A percentile compares a stretch with the other conserved stretches of the same genome.
Conservation (phyloP, 2,797 vertebrate genomes). For the Molossus alvarezi region DNA sequence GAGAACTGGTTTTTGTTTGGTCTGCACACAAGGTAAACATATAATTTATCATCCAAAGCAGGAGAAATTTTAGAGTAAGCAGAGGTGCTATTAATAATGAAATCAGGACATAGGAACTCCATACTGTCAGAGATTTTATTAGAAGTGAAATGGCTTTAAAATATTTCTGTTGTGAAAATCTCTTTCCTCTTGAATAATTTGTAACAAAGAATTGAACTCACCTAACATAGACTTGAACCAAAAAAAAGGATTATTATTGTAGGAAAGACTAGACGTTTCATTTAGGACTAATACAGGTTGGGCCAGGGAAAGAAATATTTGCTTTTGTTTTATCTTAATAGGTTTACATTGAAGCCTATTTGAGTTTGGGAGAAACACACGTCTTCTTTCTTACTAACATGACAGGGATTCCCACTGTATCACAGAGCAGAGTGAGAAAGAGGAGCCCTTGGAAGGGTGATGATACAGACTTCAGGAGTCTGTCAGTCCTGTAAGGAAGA, state of each 20-base stretch:
- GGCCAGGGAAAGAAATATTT: neutral
- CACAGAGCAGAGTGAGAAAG: neutral
- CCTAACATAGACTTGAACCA: neutral
- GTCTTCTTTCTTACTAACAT: neutral
- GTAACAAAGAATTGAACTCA: slow-evolving; percentile 37
- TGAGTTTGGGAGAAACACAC: neutral
- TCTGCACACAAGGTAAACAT: neutral
- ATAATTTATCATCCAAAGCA: slow-evolving; percentile 9
- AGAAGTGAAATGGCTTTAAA: slow-evolving; percentile 49
- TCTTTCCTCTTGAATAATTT: slow-evolving; percentile 47
- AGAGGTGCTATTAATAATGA: slow-evolving; percentile 3
- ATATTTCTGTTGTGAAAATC: neutral
- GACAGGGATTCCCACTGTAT: neutral
- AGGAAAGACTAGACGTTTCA: neutral
- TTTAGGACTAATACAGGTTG: neutral
- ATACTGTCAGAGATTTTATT: slow-evolving; percentile 40
- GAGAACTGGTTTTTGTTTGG: neutral
- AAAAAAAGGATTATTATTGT: neutral
- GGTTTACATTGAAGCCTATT: neutral
- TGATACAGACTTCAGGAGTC: neutral
- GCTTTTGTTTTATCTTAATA: slow-evolving; percentile 25
- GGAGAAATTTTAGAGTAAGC: slow-evolving; percentile 60
- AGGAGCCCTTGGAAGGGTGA: neutral
- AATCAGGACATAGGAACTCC: neutral
- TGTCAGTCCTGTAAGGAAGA: neutral